phyloP scores from a whole-genome alignment of 2,888 invertebrate species.

The Acanthoscelides obtectus region DNA sequence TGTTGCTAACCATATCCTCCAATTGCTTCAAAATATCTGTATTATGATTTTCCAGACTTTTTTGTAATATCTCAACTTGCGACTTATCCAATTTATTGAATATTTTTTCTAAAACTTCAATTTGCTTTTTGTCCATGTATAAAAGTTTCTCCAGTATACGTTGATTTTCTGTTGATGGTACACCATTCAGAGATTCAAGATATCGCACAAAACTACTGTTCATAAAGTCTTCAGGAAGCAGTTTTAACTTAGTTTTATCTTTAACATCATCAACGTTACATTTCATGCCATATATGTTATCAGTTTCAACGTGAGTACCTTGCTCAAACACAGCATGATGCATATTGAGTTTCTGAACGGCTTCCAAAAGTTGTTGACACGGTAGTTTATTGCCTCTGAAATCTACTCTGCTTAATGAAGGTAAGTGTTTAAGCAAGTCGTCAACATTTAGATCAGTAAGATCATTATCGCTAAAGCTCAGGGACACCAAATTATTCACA shows the following conservation, averaged over 20 bases:
- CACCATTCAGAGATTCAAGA: background rate
- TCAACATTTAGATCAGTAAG: slow-evolving; percentile 6
- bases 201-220: slow-evolving; percentile 1
- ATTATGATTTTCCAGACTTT: background rate
- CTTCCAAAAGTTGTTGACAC: slow-evolving; percentile 2
- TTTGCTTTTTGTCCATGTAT: background rate
- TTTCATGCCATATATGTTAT: slow-evolving; percentile 11
- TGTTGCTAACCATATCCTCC: background rate
- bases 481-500: background rate
- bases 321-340: background rate
- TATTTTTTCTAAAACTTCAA: background rate
- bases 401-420: background rate
- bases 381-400: slow-evolving; percentile 5
- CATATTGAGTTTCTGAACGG: background rate
- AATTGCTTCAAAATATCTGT: background rate
- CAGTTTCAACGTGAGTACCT: background rate
- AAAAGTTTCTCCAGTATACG: background rate
- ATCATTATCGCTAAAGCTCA: slow-evolving; percentile 8
- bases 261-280: slow-evolving; percentile 2
- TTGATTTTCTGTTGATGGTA: background rate
- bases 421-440: slow-evolving; percentile 1
- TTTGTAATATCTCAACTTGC: background rate
- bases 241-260: slow-evolving; percentile 1
- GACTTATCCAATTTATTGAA: background rate
- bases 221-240: slow-evolving; percentile 5